Evolutionary conservation across 2,888 invertebrate genomes (phyloP).

Genomic region (Eutolmus rufibarbis): DNA sequence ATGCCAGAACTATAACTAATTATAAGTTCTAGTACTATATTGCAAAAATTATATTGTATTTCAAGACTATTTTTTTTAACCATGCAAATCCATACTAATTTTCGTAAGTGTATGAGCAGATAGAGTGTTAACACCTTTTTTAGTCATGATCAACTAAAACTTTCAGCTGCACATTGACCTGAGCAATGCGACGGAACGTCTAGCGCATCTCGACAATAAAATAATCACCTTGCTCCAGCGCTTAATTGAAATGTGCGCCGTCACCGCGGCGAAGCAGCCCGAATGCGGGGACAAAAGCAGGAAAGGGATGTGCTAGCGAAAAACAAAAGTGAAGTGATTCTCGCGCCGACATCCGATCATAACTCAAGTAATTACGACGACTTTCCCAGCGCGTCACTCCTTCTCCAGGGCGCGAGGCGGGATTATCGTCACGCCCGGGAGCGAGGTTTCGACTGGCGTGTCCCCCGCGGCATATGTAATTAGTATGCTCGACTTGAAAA

Average conservation of each 20-base stretch:
- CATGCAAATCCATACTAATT: no score
- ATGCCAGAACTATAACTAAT: no score
- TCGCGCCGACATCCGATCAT: background rate
- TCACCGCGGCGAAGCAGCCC: background rate
- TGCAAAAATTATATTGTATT: no score
- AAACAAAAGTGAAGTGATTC: background rate
- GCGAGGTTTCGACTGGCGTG: background rate
- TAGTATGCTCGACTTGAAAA: constrained; percentile 4
- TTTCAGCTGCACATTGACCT: background rate
- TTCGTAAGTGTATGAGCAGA: no score
- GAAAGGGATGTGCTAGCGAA: background rate
- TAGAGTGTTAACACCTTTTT: no score
- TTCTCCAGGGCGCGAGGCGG: background rate
- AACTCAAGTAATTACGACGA: background rate
- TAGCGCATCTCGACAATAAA: background rate
- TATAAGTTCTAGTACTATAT: no score
- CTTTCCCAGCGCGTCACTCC: background rate
- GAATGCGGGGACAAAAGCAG: background rate
- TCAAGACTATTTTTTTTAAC: no score
- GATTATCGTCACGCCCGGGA: background rate
- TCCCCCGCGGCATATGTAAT: background rate
- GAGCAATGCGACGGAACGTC: background rate
- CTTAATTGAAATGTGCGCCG: background rate
- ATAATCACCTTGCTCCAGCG: background rate
- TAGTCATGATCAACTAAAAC: background rate